Conservation (phyloP, 2,797 vertebrate species). For the Cynodonichthys magdalenae region DNA sequence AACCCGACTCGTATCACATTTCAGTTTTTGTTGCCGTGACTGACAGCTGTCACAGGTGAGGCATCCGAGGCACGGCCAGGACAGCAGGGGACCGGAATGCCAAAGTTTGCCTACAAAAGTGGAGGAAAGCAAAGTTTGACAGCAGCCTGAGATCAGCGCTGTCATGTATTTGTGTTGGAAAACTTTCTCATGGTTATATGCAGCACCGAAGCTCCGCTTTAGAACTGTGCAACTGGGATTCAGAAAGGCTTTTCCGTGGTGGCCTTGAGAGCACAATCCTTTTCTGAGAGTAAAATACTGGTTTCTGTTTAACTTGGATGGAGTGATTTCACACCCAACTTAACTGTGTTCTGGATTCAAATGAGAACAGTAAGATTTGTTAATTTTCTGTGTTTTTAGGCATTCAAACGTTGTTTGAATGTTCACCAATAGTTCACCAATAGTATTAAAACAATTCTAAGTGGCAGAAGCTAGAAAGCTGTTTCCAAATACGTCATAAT, state of each 20-base stretch:
- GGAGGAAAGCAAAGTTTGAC: constrained; percentile 2
- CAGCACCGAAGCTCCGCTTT: not conserved
- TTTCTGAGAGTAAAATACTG: no score
- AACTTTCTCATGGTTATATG: not conserved
- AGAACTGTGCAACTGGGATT: not conserved
- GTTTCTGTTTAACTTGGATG: no score
- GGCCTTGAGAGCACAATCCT: no score
- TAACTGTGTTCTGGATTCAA: no score
- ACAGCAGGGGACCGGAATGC: constrained; percentile 7
- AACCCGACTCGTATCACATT: constrained; percentile 32
- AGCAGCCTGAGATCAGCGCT: constrained; percentile 30
- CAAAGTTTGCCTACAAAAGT: constrained; percentile 6
- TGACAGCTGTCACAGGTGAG: constrained; percentile 54
- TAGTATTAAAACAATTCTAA: not conserved
- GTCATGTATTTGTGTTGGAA: constrained; percentile 16
- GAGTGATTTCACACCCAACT: no score
- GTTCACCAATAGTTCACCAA: not conserved
- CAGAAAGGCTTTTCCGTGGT: no score
- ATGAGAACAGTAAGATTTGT: no score
- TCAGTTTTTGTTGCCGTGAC: constrained; percentile 42
- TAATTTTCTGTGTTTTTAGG: no score
- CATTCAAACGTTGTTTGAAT: no score
- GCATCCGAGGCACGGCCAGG: constrained; percentile 3
- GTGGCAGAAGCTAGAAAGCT: no score
- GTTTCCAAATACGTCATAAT: not conserved